Base-by-base conservation (phyloP, 64 coral and sea anemone genomes). In the Catalaphyllia jardinei region DNA sequence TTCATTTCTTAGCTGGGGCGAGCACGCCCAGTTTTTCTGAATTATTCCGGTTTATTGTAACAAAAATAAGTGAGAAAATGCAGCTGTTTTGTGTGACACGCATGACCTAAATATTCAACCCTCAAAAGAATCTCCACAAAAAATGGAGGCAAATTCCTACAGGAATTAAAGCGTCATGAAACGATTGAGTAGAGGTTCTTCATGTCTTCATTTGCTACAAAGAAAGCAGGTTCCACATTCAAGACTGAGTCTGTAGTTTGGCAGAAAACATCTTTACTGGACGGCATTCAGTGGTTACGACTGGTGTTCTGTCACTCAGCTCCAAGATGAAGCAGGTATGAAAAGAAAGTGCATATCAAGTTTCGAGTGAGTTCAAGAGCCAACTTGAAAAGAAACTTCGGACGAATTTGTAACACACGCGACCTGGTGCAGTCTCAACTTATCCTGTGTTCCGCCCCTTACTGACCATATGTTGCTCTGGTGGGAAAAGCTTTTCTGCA, bases 271-370 rank as follows among this genome's bases (percentile, higher is more conserved):
- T 71, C 35, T 85, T 27, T 3, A 10, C 11, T n/a, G 62, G 4
- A 24, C 35, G 60, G 63, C 81, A 85, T 85, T 85, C 81, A 63
- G 38, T 83, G 65, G 31, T 31, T 62, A n/a, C 35, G 19, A 71
- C 63, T 39, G 63, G 81, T 85, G 25, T 61, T 65, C 79, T 38
- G 19, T 27, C 62, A 35, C 19, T 22, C 31, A 42, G 35, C 65
- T 15, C 62, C 62, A 51, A 22, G 81, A 85, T 85, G 63, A 69
- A 24, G 27, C 81, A 69, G 62, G 81, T 85, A 51, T 0, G 24
- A 63, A 25, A 35, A 22, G 39, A 38, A 51, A 50, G 33, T 8
- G 65, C 81, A 71, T 22, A 1, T 11, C 65, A 25, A 65, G 7
- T 65, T 25, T 27, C 25, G 62, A 27, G 63, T 28, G 33, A 28